Evolutionary conservation across 1,140 invertebrate species (phyloP), one percentile per base, ranked within the genome.

Genomic region (Eciton burchellii): DNA sequence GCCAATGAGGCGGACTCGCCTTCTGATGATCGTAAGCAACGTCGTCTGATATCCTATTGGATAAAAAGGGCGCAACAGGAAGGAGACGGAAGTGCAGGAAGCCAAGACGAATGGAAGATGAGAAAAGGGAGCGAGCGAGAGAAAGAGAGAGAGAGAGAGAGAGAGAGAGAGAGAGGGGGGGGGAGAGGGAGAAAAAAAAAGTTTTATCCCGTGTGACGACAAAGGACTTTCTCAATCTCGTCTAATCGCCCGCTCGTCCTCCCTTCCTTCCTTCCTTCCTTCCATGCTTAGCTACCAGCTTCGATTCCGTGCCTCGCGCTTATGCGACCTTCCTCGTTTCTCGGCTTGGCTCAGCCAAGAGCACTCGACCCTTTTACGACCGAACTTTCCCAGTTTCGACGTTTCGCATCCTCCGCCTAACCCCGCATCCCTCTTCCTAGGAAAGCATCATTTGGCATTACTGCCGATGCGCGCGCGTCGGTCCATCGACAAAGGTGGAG

Each of bases 281-380:
- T 14, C 47, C 56, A 68, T 14, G 29, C 24, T 19, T 21, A 26
- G 45, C 57, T 57, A 71, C 79, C 49, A 82, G 73, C 47, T 87
- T 74, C 76, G 76, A 85, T 88, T 82, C 35, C 72, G 76, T 82
- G 74, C 65, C 65, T 68, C 56, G 82, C 82, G 82, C 82, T 83
- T 87, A 57, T 41, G 41, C 68, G 70, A 74, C 35, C 43, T 35
- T 45, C 45, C 5, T 41, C 43, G 21, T 43, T 29, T 12, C 29
- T 21, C 43, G 52, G 52, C 52, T 79, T 68, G 57, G 71, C 66
- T 57, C 71, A 59, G 21, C 56, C 57, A 77, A 81, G 79, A 82
- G 84, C 74, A 76, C 81, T 83, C 73, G 85, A 87, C 81, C 81
- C 85, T 86, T 87, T 87, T 87, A 83, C 87, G 76, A 79, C 5